Base-by-base conservation (phyloP, 2,888 invertebrate genomes). In the Thera britannica region DNA sequence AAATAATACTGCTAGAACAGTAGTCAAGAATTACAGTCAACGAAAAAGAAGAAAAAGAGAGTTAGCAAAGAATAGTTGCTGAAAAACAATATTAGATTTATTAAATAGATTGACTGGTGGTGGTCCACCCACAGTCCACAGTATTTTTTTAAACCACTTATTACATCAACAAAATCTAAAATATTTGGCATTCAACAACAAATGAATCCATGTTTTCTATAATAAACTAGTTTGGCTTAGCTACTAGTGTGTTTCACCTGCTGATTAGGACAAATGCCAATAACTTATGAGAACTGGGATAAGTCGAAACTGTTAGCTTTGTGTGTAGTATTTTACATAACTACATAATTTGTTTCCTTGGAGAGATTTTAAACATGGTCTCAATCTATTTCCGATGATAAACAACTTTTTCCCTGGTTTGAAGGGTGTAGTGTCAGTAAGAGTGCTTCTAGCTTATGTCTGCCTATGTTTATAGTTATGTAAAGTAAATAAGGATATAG, bases 241-340 rank as follows among this genome's bases (percentile, higher is more conserved):
- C 58, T 62, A 57, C 61, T n/a, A 35, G 5, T n/a, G 57, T 62
- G 57, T 62, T 70, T 58, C 38, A 64, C 65, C 65, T 62, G 56
- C 60, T 65, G 58, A 66, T 71, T 71, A 66, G 65, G 69, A 68
- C 34, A 34, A 41, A 48, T 71, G 71, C 71, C 71, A 70, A 69
- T 49, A 64, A n/a, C 7, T 46, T 36, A 58, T 4, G 34, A 54
- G 36, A 56, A 49, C 46, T 2, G 23, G 38, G 41, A 62, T 62
- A 6, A 48, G 44, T 46, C 55, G n/a, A 52, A 61, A 52, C n/a
- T 54, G 35, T 44, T 44, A 46, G 52, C 34, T 52, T 52, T 52
- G 34, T 52, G 23, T 52, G 23, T 52, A 34, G 34, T 12, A 12
- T 51, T 12, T 38, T 38, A 38, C 3, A 38, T 0, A 23, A 23